Evolutionary conservation across 2,113 vertebrate species (phyloP).

Genomic region (Irena cyanogastra): DNA sequence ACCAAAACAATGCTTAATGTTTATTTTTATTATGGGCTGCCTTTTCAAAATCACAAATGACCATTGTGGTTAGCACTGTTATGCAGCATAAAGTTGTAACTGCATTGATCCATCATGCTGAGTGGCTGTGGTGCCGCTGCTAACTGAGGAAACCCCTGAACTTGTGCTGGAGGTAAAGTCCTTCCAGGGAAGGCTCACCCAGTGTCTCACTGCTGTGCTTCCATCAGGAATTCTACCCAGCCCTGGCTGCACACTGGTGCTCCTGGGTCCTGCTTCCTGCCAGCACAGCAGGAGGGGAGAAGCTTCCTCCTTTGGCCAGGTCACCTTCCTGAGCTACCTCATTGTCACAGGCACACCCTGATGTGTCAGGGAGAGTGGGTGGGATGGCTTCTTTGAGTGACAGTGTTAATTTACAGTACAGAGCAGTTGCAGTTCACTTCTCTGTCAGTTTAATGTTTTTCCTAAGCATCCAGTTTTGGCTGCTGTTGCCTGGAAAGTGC

Average conservation of each 20-base stretch:
- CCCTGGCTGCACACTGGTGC: background rate
- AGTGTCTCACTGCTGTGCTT: background rate
- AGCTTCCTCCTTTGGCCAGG: background rate
- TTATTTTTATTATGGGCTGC: constrained; percentile 36
- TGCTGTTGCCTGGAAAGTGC: background rate
- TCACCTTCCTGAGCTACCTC: background rate
- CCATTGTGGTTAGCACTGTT: background rate
- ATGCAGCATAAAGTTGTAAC: background rate
- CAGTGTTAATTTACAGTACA: background rate
- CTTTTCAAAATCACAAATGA: background rate
- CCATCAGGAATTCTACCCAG: background rate
- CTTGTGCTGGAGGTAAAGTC: background rate
- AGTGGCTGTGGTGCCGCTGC: background rate
- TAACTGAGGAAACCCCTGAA: background rate
- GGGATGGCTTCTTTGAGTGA: background rate
- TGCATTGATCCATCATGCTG: background rate
- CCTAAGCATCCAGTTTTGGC: background rate
- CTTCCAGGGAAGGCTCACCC: background rate
- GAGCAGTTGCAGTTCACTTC: background rate
- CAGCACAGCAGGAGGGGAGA: background rate
- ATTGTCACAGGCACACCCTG: background rate
- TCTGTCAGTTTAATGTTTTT: background rate
- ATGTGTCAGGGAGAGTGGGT: background rate
- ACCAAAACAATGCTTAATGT: constrained; percentile 1
- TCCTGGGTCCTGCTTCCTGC: background rate